phyloP scores from a whole-genome alignment of 2,797 vertebrate species.

The Synaphobranchus kaupii region DNA sequence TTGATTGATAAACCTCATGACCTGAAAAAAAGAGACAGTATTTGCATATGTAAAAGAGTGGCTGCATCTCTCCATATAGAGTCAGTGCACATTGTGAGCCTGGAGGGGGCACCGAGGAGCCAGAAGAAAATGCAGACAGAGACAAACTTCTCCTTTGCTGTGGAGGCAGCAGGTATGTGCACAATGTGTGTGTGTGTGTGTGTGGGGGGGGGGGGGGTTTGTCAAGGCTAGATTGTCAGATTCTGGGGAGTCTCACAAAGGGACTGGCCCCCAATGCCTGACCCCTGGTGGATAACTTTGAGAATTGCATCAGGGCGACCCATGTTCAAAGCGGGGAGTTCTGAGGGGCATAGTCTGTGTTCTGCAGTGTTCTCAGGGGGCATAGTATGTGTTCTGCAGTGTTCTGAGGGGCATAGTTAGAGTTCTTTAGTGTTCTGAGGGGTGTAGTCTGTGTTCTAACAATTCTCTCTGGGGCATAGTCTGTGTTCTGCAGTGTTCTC shows the following conservation, averaged over 20 bases:
- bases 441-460: too few relatives aligned
- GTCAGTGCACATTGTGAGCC: slow-evolving; percentile 74
- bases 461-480: too few relatives aligned
- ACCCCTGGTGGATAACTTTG: neutral
- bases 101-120: slow-evolving; percentile 69
- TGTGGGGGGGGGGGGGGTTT: neutral
- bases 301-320: neutral
- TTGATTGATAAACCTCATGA: neutral
- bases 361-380: neutral
- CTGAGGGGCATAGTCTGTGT: too few relatives aligned
- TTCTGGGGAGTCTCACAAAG: neutral
- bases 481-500: too few relatives aligned
- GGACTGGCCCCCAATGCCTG: neutral
- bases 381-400: slow-evolving; percentile 53
- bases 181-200: neutral
- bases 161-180: slow-evolving; percentile 82
- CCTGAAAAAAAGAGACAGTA: neutral
- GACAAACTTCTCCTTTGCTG: slow-evolving; percentile 68
- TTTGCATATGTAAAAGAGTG: neutral
- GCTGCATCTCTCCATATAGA: slow-evolving; percentile 52
- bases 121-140: slow-evolving; percentile 58
- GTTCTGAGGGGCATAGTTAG: slow-evolving; percentile 58
- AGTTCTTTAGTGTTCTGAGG: too few relatives aligned
- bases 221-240: neutral
- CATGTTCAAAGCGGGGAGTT: neutral